phyloP scores from a whole-genome alignment of 2,113 vertebrate genomes.

The Clarias magur region DNA sequence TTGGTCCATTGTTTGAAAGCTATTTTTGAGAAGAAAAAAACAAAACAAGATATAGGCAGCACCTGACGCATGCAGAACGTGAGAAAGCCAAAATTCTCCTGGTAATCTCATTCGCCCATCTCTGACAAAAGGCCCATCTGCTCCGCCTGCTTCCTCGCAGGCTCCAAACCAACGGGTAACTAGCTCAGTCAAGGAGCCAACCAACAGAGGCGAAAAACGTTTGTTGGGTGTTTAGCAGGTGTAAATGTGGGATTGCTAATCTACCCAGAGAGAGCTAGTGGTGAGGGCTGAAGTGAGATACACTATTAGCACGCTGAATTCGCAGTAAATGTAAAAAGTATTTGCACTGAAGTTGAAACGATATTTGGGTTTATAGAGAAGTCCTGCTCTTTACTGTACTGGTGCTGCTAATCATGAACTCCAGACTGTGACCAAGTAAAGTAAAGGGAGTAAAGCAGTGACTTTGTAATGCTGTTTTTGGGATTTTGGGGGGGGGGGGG shows the following conservation, averaged over 20 bases:
- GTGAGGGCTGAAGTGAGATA: background rate
- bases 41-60: constrained; percentile 49
- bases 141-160: constrained; percentile 51
- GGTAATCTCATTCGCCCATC: constrained; percentile 60
- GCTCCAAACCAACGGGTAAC: constrained; percentile 51
- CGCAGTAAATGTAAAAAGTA: background rate
- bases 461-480: background rate
- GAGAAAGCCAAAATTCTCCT: constrained; percentile 50
- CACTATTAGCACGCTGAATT: background rate
- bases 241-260: constrained; percentile 40
- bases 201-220: constrained; percentile 14
- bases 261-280: background rate
- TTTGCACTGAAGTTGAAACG: background rate
- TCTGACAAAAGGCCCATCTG: constrained; percentile 56
- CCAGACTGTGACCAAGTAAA: background rate
- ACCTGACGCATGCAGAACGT: constrained; percentile 56
- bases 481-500: no score
- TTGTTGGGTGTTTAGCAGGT: constrained; percentile 54
- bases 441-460: background rate
- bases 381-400: background rate
- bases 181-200: constrained; percentile 58
- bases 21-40: constrained; percentile 54
- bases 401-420: background rate
- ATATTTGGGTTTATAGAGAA: background rate
- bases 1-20: background rate